Evolutionary conservation across 2,113 vertebrate genomes (phyloP), one percentile per base, ranked within the genome.

Genomic region (Ammodytes marinus): DNA sequence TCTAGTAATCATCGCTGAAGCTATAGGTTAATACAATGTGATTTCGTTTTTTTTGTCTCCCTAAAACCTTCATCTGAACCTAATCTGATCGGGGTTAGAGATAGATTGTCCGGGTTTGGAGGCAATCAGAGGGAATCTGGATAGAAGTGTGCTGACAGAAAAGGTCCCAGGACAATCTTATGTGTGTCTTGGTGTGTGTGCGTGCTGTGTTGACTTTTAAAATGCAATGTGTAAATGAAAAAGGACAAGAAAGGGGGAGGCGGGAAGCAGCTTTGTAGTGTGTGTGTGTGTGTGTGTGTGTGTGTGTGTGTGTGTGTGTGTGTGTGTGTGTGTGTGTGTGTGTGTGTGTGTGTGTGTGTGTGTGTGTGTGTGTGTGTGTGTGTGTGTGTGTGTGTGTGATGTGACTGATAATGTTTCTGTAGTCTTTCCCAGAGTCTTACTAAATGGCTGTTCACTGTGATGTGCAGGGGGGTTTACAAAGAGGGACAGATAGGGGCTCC

Each of bases 21-120:
- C 69, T 55, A 59, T 57, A 79, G 85, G 84, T 89, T 90, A 92
- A 91, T 73, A 76, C 27, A 84, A 61, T 73, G 71, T 60, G 54
- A 53, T 71, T 57, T 69, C 37, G 27, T 43, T 69, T 66, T 69
- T 66, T 82, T 66, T 80, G 67, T 89, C 17, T 84, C 14, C 15
- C 2, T 27, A 27, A 27, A 27, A 27, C 27, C 27, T 27, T 27
- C 27, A 27, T 27, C 27, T 27, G 27, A 35, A 53, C 19, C 50
- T 69, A 55, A 85, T 87, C 69, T 81, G 81, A 89, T 85, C 75
- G 54, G 27, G 42, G n/a, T 64, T 58, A 52, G 27, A 72, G 50
- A 35, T 5, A 4, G 55, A 79, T 72, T 78, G 74, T 78, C 43
- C 39, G 6, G 11, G 27, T 27, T 52, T 27, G 70, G 37, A 14